Conservation (phyloP, 2,113 vertebrate genomes). For the Abramis brama region DNA sequence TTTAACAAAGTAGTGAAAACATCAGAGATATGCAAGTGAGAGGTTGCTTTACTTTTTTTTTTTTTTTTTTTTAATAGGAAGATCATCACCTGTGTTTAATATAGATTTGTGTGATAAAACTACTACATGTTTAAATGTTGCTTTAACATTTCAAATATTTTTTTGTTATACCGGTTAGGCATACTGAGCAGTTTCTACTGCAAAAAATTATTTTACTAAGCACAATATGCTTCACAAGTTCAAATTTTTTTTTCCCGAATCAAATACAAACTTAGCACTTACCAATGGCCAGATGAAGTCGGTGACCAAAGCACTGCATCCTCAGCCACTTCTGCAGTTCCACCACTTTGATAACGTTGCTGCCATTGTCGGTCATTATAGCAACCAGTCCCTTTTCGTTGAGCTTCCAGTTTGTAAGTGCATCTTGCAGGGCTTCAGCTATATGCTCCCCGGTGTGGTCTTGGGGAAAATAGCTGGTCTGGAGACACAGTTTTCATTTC, state of each 20-base stretch:
- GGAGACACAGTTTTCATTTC: conserved; percentile 40
- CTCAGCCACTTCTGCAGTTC: conserved; percentile 48
- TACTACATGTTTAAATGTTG: background rate
- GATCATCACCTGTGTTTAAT: no score
- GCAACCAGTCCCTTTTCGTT: conserved; percentile 43
- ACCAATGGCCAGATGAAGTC: conserved; percentile 52
- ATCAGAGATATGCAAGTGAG: no score
- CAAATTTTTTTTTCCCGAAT: background rate
- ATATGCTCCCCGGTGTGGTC: background rate
- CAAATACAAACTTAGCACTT: conserved; percentile 20
- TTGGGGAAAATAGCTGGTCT: conserved; percentile 49
- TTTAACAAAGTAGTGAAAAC: no score
- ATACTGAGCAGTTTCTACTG: background rate
- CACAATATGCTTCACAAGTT: background rate
- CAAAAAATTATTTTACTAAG: background rate
- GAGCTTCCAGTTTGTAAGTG: conserved; percentile 45
- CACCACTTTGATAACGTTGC: conserved; percentile 42
- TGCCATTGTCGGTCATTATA: conserved; percentile 47
- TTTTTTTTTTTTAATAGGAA: no score
- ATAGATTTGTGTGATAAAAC: no score
- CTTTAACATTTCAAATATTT: background rate
- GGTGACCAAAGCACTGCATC: conserved; percentile 54
- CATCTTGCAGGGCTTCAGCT: conserved; percentile 40
- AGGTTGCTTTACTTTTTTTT: no score
- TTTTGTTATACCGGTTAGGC: background rate